These are phyloP conservation scores for Nomada ferruginata DNA, from an alignment of 2,888 invertebrate genomes.

Conservation along the genomic window DNA sequence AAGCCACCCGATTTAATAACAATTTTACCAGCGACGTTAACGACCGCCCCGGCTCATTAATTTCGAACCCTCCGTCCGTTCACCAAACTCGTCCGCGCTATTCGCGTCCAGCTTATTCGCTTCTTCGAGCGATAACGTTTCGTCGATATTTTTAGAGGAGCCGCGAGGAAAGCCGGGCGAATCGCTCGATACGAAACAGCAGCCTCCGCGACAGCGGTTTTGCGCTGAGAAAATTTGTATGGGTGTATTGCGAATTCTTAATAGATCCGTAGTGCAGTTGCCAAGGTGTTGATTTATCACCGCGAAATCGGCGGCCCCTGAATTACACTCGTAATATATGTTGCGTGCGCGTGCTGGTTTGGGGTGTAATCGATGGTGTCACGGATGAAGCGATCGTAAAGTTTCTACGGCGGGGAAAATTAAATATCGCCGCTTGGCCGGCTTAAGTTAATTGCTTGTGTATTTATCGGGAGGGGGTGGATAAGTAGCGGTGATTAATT, in stretches of 20 bases:
- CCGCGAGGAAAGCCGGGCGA: background rate
- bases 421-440: background rate
- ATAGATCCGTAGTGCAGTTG: conserved; percentile 26
- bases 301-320: background rate
- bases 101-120: background rate
- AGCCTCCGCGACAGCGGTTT: background rate
- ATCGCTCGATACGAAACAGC: background rate
- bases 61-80: background rate
- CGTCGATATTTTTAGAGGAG: conserved; percentile 34
- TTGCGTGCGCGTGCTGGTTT: background rate
- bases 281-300: conserved; percentile 25
- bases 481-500: background rate
- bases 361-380: background rate
- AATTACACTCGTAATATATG: conserved; percentile 9
- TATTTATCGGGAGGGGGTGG: background rate
- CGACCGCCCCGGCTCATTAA: background rate
- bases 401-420: conserved; percentile 6
- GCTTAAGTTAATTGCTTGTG: background rate
- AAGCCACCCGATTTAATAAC: conserved; percentile 34
- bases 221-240: background rate
- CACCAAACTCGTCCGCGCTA: background rate
- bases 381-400: background rate
- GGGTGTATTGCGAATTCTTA: conserved; percentile 14
- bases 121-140: conserved; percentile 10
- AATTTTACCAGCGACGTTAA: conserved; percentile 22